Conservation (phyloP, 2,888 invertebrate genomes). For the Octonoba sinensis region DNA sequence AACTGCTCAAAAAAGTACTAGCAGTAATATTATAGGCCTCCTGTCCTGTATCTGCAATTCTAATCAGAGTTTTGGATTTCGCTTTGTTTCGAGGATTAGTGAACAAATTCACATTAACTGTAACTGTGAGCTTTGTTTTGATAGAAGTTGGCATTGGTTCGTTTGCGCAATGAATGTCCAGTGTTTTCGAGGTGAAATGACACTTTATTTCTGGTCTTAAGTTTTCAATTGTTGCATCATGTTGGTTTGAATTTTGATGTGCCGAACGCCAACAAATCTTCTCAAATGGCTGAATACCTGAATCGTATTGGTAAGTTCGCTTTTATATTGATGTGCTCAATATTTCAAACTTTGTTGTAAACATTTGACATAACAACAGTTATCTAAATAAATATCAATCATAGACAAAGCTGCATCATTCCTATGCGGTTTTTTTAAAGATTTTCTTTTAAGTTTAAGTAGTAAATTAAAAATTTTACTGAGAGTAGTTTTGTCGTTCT, state of each 20-base stretch:
- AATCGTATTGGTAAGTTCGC: slow-evolving; percentile 31
- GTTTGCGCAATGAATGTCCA: slow-evolving; percentile 9
- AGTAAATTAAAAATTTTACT: too few relatives aligned
- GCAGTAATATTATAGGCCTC: too few relatives aligned
- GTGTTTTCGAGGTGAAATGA: background rate
- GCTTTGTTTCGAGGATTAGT: too few relatives aligned
- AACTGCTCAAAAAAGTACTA: too few relatives aligned
- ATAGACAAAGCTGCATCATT: background rate
- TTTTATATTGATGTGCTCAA: background rate
- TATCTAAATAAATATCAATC: background rate
- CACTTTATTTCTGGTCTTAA: slow-evolving; percentile 3
- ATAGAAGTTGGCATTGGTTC: slow-evolving; percentile 16
- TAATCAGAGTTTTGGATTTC: too few relatives aligned
- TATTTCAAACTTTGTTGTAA: background rate
- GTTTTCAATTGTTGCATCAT: background rate
- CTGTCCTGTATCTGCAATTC: too few relatives aligned
- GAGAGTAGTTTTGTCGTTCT: too few relatives aligned
- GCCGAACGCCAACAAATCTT: slow-evolving; percentile 31
- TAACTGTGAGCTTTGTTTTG: too few relatives aligned
- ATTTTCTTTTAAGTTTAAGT: background rate
- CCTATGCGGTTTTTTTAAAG: background rate
- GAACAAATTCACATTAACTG: too few relatives aligned
- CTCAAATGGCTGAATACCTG: slow-evolving; percentile 49
- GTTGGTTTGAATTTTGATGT: slow-evolving; percentile 28
- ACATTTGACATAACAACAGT: background rate